These are phyloP conservation scores for Bimastos eiseni DNA, from an alignment of 2,888 invertebrate genomes.

Conservation along the genomic window DNA sequence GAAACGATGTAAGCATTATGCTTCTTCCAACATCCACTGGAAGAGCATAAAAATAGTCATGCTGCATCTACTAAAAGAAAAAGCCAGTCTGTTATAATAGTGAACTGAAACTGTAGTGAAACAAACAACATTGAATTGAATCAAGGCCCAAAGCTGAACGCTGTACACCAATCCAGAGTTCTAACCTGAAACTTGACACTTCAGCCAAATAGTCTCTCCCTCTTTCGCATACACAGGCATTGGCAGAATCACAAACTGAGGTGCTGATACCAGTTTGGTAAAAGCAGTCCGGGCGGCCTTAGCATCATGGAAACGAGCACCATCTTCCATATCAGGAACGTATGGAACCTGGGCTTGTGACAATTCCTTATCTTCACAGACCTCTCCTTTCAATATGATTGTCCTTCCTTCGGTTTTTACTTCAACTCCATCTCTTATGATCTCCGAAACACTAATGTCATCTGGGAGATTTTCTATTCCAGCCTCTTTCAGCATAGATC, in stretches of 20 bases:
- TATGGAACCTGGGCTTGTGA: background rate
- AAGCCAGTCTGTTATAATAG: conserved; percentile 2
- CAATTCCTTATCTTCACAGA: conserved; percentile 9
- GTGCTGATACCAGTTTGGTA: conserved; percentile 35
- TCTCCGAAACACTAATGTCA: background rate
- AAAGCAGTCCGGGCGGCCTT: conserved; percentile 8
- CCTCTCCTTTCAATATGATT: background rate
- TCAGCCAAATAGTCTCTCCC: conserved; percentile 36
- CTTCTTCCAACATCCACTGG: background rate
- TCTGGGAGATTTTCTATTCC: conserved; percentile 14
- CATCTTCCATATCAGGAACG: background rate
- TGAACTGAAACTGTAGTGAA: conserved; percentile 13
- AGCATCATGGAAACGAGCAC: background rate
- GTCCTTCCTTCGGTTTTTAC: background rate
- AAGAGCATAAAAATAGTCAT: conserved; percentile 7
- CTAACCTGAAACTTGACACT: conserved; percentile 39
- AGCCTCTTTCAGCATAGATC: background rate
- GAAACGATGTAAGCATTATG: background rate
- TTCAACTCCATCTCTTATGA: conserved; percentile 4
- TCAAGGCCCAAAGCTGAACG: conserved; percentile 4
- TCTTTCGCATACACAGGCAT: conserved; percentile 32
- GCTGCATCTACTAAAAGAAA: background rate
- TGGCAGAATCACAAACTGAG: conserved; percentile 31
- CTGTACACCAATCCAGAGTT: background rate
- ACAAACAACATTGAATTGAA: background rate